Conservation (phyloP, 2,888 invertebrate species). For the Aphrophora alni region DNA sequence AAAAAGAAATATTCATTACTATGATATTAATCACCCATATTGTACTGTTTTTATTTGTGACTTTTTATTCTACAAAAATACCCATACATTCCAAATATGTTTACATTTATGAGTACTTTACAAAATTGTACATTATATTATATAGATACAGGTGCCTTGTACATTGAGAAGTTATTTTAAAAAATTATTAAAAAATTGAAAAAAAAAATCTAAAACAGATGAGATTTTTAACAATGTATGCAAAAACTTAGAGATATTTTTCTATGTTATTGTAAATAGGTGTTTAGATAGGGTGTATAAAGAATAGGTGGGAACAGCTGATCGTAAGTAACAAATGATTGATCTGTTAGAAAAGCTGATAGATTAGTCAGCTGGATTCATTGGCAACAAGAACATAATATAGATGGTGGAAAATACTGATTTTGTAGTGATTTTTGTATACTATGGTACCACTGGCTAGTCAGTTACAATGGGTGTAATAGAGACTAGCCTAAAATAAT, state of each 20-base stretch:
- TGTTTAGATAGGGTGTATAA: background rate
- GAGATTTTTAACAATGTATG: slow-evolving; percentile 31
- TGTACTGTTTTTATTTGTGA: no score
- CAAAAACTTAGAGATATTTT: slow-evolving; percentile 36
- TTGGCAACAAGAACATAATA: no score
- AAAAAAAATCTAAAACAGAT: slow-evolving; percentile 21
- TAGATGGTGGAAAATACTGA: no score
- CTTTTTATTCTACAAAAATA: background rate
- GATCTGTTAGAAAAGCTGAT: no score
- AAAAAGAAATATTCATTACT: no score
- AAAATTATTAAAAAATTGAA: background rate
- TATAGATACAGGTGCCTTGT: slow-evolving; percentile 37
- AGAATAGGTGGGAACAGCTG: background rate
- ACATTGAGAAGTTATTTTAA: slow-evolving; percentile 11
- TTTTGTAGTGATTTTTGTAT: no score
- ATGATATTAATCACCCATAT: no score
- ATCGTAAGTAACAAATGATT: no score
- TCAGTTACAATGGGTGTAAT: no score
- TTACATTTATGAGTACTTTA: background rate
- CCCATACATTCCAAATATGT: background rate
- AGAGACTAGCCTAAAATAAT: no score
- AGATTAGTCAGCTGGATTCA: no score
- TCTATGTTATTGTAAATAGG: slow-evolving; percentile 36
- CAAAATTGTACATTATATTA: background rate
- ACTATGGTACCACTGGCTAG: no score